These are phyloP conservation scores for Hydrolagus colliei DNA, from an alignment of 2,797 vertebrate genomes.

Conservation along the genomic window DNA sequence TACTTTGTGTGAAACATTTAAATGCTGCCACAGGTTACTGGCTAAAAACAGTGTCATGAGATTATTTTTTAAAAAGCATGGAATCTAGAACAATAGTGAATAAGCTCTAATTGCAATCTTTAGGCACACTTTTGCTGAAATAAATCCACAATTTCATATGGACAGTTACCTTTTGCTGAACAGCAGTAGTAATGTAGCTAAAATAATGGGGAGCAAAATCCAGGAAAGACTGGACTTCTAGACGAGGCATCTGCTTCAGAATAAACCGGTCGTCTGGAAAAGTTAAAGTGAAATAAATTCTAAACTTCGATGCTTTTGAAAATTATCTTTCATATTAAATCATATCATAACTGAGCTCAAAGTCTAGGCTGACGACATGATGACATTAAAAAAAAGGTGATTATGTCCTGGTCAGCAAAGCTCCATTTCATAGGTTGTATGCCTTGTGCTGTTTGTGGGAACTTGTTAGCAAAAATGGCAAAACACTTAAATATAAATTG, in stretches of 20 bases:
- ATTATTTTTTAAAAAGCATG: neutral
- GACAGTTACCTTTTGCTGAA: constrained; percentile 81
- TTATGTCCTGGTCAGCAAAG: no score
- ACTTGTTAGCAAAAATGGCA: no score
- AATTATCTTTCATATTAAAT: no score
- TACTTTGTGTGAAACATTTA: neutral
- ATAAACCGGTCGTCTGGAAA: constrained; percentile 89
- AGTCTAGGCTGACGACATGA: no score
- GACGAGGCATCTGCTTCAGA: constrained; percentile 95
- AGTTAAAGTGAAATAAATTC: constrained; percentile 28
- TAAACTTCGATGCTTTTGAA: neutral
- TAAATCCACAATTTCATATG: no score
- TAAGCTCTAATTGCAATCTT: no score
- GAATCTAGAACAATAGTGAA: neutral
- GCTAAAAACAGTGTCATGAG: neutral
- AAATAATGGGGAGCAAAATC: constrained; percentile 97
- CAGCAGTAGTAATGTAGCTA: constrained; percentile 88
- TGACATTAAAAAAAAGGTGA: no score
- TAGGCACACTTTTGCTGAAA: no score
- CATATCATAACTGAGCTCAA: no score
- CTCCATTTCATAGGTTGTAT: no score
- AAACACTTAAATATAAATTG: no score
- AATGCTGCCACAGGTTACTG: neutral
- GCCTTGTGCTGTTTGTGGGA: no score
- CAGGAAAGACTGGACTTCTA: constrained; percentile 96